A percentile compares a stretch with the other conserved stretches of the same genome.
Conservation (phyloP, 2,797 vertebrate genomes). For the Cynopterus sphinx region DNA sequence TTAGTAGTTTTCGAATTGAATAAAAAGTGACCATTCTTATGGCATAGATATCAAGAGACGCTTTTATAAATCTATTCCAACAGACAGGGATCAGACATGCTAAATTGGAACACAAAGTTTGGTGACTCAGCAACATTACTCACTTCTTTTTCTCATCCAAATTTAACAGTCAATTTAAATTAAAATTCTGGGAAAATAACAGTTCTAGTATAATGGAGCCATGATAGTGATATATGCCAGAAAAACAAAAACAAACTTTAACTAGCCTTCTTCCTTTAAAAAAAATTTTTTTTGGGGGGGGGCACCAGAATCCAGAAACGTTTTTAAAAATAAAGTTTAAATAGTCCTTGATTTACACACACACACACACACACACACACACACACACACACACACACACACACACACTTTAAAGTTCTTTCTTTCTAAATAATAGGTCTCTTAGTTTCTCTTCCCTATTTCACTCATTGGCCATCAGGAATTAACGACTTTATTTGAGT, state of each 20-base stretch:
- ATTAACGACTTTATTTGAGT: no score
- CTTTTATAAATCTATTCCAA: not conserved
- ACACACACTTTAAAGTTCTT: not conserved
- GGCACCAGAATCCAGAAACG: not conserved
- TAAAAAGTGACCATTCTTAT: not conserved
- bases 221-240: not conserved
- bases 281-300: not conserved
- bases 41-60: not conserved
- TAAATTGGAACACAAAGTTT: not conserved
- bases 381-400: not conserved
- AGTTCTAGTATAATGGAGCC: no score
- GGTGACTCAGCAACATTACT: not conserved
- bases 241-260: not conserved
- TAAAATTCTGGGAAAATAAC: not conserved
- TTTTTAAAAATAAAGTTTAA: not conserved
- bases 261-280: not conserved
- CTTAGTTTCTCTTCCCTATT: not conserved
- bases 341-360: not conserved
- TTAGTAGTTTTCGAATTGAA: not conserved
- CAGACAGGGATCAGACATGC: not conserved
- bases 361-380: no score
- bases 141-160: not conserved
- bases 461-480: not conserved
- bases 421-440: not conserved
- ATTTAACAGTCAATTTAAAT: not conserved